Percentiles rank a stretch among this genome's conserved stretches.
phyloP scores from a whole-genome alignment of 2,797 vertebrate genomes.

The Synanceia verrucosa region DNA sequence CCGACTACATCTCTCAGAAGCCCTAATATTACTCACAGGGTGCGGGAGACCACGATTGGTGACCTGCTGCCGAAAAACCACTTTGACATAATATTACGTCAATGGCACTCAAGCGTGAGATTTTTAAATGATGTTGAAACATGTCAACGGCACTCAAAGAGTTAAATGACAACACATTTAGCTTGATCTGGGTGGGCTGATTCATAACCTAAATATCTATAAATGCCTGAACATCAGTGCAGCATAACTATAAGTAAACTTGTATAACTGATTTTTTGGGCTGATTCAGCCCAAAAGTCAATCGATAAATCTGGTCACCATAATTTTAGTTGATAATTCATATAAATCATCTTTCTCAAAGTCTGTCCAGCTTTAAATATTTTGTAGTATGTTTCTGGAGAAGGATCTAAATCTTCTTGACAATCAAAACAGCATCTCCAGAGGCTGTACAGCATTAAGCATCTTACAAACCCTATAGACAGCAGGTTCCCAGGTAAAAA shows the following conservation, averaged over 20 bases:
- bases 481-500: slow-evolving; percentile 51
- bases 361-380: neutral
- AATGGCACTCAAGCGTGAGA: no score
- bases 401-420: slow-evolving; percentile 14
- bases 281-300: neutral
- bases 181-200: no score
- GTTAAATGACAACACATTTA: no score
- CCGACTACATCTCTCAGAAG: no score
- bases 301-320: neutral
- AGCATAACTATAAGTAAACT: neutral
- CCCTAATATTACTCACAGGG: no score
- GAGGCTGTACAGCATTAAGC: slow-evolving; percentile 9
- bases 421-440: slow-evolving; percentile 12
- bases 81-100: no score
- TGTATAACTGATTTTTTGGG: neutral
- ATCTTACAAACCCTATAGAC: slow-evolving; percentile 20
- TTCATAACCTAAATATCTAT: no score
- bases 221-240: neutral
- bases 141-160: no score
- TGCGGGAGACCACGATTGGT: no score
- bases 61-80: no score
- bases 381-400: neutral
- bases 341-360: slow-evolving; percentile 5
- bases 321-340: neutral
- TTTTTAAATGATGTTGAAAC: no score